Percentiles rank a stretch among this genome's conserved stretches.
phyloP scores from a whole-genome alignment of 2,797 vertebrate genomes.

The Pseudochromis fuscus region DNA sequence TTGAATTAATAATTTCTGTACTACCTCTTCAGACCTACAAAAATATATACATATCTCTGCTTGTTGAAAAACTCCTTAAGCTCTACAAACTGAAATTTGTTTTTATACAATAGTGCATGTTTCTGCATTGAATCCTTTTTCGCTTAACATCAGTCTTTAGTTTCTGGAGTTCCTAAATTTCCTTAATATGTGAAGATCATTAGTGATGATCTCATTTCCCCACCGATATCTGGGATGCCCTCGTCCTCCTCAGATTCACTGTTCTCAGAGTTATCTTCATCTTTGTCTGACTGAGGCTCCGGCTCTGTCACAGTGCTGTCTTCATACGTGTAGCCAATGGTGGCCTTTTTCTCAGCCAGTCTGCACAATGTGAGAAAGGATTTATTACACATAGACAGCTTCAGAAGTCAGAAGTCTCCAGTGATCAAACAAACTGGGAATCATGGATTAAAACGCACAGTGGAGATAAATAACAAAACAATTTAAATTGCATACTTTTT shows the following conservation, averaged over 20 bases:
- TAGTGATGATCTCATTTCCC: constrained; percentile 32
- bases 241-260: constrained; percentile 96
- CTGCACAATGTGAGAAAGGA: constrained; percentile 70
- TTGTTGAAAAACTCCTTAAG: background rate
- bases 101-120: background rate
- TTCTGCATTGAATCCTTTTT: background rate
- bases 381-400: background rate
- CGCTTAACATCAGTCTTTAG: background rate
- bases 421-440: background rate
- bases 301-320: constrained; percentile 94
- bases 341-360: constrained; percentile 93
- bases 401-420: background rate
- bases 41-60: too few species aligned
- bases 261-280: constrained; percentile 91
- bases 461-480: background rate
- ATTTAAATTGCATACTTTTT: constrained; percentile 89
- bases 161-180: background rate
- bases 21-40: too few species aligned
- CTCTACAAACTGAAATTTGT: background rate
- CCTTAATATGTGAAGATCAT: background rate
- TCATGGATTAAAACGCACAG: background rate
- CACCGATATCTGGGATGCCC: constrained; percentile 97
- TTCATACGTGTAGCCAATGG: constrained; percentile 97
- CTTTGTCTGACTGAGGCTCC: constrained; percentile 87
- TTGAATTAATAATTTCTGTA: too few species aligned